Percentiles rank a stretch among this genome's conserved stretches.
These are phyloP conservation scores for Sebastes nivosus DNA, from an alignment of 2,797 vertebrate species.

Conservation along the genomic window DNA sequence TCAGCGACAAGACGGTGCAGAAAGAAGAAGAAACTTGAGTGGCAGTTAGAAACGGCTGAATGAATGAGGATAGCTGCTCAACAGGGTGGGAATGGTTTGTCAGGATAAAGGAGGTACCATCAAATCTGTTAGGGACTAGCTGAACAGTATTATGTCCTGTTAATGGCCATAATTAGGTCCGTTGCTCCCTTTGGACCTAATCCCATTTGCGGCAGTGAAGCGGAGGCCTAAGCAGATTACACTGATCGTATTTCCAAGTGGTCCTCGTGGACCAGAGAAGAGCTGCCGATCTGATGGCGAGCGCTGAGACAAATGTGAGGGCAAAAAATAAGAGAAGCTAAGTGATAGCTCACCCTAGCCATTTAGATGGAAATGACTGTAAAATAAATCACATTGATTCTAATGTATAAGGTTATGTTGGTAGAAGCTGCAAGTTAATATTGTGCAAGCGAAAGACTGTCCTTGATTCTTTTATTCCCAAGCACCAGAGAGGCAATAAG, in stretches of 20 bases:
- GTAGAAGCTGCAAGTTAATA: not conserved
- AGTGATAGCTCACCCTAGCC: not conserved
- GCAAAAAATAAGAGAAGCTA: conserved; percentile 13
- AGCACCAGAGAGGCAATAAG: not conserved
- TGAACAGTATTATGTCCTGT: conserved; percentile 30
- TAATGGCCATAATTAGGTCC: conserved; percentile 44
- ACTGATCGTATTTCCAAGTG: conserved; percentile 55
- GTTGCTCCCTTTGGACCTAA: conserved; percentile 56
- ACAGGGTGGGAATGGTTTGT: not conserved
- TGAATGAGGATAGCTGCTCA: not conserved
- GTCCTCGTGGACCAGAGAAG: conserved; percentile 17
- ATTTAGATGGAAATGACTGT: not conserved
- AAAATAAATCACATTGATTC: conserved; percentile 1
- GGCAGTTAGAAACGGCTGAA: not conserved
- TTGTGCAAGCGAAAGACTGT: not conserved
- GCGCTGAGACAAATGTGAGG: conserved; percentile 25
- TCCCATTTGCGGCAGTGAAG: conserved; percentile 58
- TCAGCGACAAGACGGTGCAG: not conserved
- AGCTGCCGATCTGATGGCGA: conserved; percentile 10
- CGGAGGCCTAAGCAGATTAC: conserved; percentile 55
- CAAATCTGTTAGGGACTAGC: conserved; percentile 12
- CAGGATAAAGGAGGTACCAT: conserved; percentile 1
- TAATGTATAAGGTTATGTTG: not conserved
- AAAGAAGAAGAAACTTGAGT: not conserved
- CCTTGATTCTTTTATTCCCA: not conserved